These are phyloP conservation scores for Cephalotes varians DNA, from an alignment of 2,888 invertebrate species.

Conservation along the genomic window DNA sequence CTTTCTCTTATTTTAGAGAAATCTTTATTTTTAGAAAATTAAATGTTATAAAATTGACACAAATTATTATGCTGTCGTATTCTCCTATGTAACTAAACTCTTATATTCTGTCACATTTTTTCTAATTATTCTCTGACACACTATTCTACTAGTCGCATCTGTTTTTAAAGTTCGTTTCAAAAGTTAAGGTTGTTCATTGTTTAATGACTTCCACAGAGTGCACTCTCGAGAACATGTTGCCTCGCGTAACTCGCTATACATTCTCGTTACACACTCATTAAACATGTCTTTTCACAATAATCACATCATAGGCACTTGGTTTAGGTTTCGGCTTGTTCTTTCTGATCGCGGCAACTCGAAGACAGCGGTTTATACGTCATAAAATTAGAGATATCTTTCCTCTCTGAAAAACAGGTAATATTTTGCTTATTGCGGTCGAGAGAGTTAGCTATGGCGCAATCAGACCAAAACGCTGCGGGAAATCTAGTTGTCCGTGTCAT, in stretches of 20 bases:
- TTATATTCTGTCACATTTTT: neutral
- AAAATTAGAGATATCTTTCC: conserved; percentile 77
- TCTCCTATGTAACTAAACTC: neutral
- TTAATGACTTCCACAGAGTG: neutral
- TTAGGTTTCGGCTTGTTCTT: neutral
- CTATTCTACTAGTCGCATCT: neutral
- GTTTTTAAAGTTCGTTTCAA: conserved; percentile 17
- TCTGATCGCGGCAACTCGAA: conserved; percentile 46
- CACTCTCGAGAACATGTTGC: neutral
- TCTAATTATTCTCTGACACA: neutral
- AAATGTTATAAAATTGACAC: neutral
- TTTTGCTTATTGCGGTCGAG: conserved; percentile 75
- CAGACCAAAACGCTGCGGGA: conserved; percentile 77
- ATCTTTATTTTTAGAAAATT: neutral
- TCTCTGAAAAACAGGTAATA: conserved; percentile 78
- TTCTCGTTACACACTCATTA: conserved; percentile 17
- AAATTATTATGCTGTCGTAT: neutral
- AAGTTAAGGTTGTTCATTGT: conserved; percentile 30
- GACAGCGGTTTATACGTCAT: conserved; percentile 74
- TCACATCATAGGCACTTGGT: neutral
- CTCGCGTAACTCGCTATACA: neutral
- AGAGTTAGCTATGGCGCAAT: conserved; percentile 67
- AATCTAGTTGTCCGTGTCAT: conserved; percentile 72
- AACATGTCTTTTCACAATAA: conserved; percentile 6
- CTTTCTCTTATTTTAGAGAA: neutral